Percentiles rank a stretch among this genome's conserved stretches.
phyloP scores from a whole-genome alignment of 2,888 invertebrate genomes.

The Acanthococcus lagerstroemiae region DNA sequence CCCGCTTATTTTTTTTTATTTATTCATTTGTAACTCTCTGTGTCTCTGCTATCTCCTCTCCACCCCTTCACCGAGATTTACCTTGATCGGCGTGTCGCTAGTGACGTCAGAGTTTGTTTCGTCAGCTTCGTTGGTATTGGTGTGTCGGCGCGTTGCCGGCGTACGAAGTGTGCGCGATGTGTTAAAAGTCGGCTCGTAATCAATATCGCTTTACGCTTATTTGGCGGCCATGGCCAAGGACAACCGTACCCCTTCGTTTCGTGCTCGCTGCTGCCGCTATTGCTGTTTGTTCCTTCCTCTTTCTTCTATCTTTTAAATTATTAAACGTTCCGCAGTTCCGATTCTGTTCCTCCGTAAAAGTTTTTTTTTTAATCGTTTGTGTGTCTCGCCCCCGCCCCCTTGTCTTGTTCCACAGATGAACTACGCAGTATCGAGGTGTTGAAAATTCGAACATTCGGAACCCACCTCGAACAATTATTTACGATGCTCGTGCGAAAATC shows the following conservation, averaged over 20 bases:
- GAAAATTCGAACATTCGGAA: background rate
- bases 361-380: background rate
- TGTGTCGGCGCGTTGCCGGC: background rate
- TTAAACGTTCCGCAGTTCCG: slow-evolving; percentile 26
- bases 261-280: background rate
- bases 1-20: no score
- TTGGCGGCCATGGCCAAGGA: slow-evolving; percentile 31
- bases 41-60: background rate
- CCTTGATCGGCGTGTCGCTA: slow-evolving; percentile 10
- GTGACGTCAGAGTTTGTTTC: slow-evolving; percentile 18
- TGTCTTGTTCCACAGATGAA: no score
- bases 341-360: slow-evolving; percentile 1
- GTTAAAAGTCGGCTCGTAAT: slow-evolving; percentile 23
- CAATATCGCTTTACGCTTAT: slow-evolving; percentile 31
- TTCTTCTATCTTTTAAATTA: slow-evolving; percentile 23
- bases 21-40: no score
- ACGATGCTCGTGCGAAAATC: background rate
- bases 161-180: background rate
- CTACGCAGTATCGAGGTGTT: no score
- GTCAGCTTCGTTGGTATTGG: background rate
- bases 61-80: background rate
- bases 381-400: background rate
- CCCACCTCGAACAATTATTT: background rate
- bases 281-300: slow-evolving; percentile 26
- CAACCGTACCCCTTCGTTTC: slow-evolving; percentile 11